Base-by-base conservation (phyloP, 2,888 invertebrate species). In the Helleia helle region DNA sequence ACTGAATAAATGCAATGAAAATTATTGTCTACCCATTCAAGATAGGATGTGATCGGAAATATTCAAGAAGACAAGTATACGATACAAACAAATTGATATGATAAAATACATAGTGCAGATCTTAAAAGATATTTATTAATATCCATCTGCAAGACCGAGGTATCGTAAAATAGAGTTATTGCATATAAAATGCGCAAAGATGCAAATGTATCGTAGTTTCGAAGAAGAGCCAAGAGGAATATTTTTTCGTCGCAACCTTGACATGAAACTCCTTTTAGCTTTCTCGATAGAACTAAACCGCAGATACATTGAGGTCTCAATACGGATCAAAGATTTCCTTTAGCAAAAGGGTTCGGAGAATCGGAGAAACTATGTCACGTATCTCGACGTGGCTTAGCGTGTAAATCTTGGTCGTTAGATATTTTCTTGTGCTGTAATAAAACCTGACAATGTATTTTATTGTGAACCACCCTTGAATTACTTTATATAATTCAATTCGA, bases 351-450 rank as follows among this genome's bases (percentile, higher is more conserved):
- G 40, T 40, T 34, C 17, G 26, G n/a, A 29, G 38, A 40, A 34
- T 40, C 31, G n/a, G 40, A 34, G 34, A 40, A 40, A 40, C 40
- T 40, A 17, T 40, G 40, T 40, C 40, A 40, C 40, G 26, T 40
- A 40, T 40, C 40, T 40, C 40, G 12, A 8, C 40, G 25, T 31
- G 26, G 31, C 40, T 40, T 31, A 31, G 31, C 31, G 36, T 14
- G 36, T 40, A 34, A 40, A 40, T 40, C 40, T 40, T 17, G 25
- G 12, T 9, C 30, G 39, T 40, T 25, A 14, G 40, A 34, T 40
- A 40, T 40, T 25, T 28, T n/a, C 36, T 36, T 24, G 24, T 13
- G 25, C 25, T 31, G 30, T 24, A 40, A 40, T 31, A 40, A 31
- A 40, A 17, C 31, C 15, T 12, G 14, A 25, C 25, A 40, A 31